These are phyloP conservation scores for Bilobella aurantiaca DNA, from an alignment of 1,140 invertebrate species.

Conservation along the genomic window DNA sequence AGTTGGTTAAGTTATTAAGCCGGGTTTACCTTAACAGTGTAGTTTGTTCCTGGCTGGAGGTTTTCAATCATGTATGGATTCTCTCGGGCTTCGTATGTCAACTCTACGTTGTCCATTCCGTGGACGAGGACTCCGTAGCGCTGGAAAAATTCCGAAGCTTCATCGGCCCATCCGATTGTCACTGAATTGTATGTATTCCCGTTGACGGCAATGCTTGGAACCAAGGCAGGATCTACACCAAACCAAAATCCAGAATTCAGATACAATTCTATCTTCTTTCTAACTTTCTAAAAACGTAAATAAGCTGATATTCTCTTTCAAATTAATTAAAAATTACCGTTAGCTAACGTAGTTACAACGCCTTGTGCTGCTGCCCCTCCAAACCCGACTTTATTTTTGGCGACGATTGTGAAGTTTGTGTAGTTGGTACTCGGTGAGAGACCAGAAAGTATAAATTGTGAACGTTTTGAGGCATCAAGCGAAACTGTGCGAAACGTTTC, in stretches of 20 bases:
- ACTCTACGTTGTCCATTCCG: not conserved
- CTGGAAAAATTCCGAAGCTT: slow-evolving; percentile 35
- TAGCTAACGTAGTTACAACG: slow-evolving; percentile 48
- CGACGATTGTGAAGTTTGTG: slow-evolving; percentile 27
- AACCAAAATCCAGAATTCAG: not conserved
- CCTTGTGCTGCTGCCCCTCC: not conserved
- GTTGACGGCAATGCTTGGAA: slow-evolving; percentile 63
- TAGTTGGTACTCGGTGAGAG: slow-evolving; percentile 26
- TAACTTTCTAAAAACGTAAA: too few species aligned
- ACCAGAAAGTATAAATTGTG: slow-evolving; percentile 28
- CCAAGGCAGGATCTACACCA: slow-evolving; percentile 57
- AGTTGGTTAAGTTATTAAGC: too few species aligned
- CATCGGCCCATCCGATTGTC: slow-evolving; percentile 65
- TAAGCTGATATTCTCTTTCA: too few species aligned
- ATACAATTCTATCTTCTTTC: too few species aligned
- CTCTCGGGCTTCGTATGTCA: not conserved
- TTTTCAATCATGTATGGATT: slow-evolving; percentile 23
- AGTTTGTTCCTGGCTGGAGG: slow-evolving; percentile 54
- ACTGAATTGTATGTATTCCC: slow-evolving; percentile 64
- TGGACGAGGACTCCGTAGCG: slow-evolving; percentile 27
- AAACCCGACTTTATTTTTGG: slow-evolving; percentile 41
- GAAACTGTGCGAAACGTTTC: slow-evolving; percentile 9
- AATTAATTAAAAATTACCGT: slow-evolving; percentile 38
- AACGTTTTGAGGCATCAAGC: slow-evolving; percentile 13
- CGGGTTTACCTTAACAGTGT: slow-evolving; percentile 55